These are phyloP conservation scores for Coenonympha glycerion DNA, from an alignment of 2,888 invertebrate species.

Conservation along the genomic window DNA sequence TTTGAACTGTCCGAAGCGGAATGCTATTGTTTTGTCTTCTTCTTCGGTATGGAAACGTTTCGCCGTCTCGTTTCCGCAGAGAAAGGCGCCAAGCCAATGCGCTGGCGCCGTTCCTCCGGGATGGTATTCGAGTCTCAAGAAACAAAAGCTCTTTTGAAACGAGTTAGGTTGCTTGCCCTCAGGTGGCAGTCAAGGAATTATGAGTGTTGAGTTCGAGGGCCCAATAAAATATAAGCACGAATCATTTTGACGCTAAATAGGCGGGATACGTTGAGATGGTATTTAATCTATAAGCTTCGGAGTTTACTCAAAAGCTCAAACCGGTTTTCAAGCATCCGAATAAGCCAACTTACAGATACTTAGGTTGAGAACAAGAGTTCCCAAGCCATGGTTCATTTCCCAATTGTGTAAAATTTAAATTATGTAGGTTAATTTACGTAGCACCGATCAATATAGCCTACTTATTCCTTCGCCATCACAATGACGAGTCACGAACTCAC, in stretches of 20 bases:
- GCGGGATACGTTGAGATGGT: too few relatives aligned
- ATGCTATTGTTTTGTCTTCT: slow-evolving; percentile 59
- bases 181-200: slow-evolving; percentile 58
- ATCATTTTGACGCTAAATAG: not conserved
- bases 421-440: too few relatives aligned
- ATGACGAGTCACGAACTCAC: too few relatives aligned
- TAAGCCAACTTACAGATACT: too few relatives aligned
- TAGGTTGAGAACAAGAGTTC: too few relatives aligned
- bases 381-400: too few relatives aligned
- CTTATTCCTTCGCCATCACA: too few relatives aligned
- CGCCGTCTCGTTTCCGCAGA: slow-evolving; percentile 48
- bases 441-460: too few relatives aligned
- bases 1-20: slow-evolving; percentile 60
- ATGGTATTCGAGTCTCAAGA: slow-evolving; percentile 46
- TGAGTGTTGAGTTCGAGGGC: slow-evolving; percentile 43
- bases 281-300: not conserved
- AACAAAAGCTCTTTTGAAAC: slow-evolving; percentile 70
- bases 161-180: slow-evolving; percentile 58
- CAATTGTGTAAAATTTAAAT: too few relatives aligned
- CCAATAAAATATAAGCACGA: slow-evolving; percentile 40
- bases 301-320: too few relatives aligned
- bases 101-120: slow-evolving; percentile 72
- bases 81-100: slow-evolving; percentile 73
- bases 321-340: not conserved
- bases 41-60: slow-evolving; percentile 34